These are phyloP conservation scores for Eupleurogrammus muticus DNA, from an alignment of 2,797 vertebrate genomes.

Conservation along the genomic window DNA sequence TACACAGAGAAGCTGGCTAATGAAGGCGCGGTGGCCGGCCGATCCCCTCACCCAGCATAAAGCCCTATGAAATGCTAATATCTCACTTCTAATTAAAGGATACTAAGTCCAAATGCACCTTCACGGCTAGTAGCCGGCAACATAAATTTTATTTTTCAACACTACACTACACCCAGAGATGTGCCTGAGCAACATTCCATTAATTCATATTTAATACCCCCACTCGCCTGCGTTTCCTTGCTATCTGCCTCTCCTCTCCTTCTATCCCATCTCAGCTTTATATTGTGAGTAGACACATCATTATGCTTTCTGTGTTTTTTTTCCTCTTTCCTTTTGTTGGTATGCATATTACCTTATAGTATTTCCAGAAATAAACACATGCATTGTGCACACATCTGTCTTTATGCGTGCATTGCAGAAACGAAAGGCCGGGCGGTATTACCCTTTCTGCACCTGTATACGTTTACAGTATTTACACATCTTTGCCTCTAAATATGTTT, in stretches of 20 bases:
- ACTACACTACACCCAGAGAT: slow-evolving; percentile 78
- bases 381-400: slow-evolving; percentile 36
- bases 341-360: slow-evolving; percentile 42
- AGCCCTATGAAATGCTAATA: slow-evolving; percentile 99
- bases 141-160: slow-evolving; percentile 85
- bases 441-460: slow-evolving; percentile 69
- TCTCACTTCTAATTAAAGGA: slow-evolving; percentile 99
- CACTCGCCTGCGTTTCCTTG: slow-evolving; percentile 56
- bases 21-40: slow-evolving; percentile 95
- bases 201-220: slow-evolving; percentile 85
- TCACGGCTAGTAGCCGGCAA: slow-evolving; percentile 84
- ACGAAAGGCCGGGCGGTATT: slow-evolving; percentile 58
- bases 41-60: slow-evolving; percentile 94
- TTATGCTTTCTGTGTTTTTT: slow-evolving; percentile 58
- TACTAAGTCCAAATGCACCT: slow-evolving; percentile 94
- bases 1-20: slow-evolving; percentile 97
- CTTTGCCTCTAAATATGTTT: slow-evolving; percentile 83
- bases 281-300: slow-evolving; percentile 57
- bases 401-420: slow-evolving; percentile 45
- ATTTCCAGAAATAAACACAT: slow-evolving; percentile 59
- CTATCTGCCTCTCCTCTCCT: slow-evolving; percentile 52
- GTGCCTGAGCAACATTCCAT: slow-evolving; percentile 81
- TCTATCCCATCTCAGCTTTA: slow-evolving; percentile 56
- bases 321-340: slow-evolving; percentile 44
- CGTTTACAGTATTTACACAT: slow-evolving; percentile 80